These are phyloP conservation scores for Setipinna tenuifilis DNA, from an alignment of 2,797 vertebrate species.

Conservation along the genomic window DNA sequence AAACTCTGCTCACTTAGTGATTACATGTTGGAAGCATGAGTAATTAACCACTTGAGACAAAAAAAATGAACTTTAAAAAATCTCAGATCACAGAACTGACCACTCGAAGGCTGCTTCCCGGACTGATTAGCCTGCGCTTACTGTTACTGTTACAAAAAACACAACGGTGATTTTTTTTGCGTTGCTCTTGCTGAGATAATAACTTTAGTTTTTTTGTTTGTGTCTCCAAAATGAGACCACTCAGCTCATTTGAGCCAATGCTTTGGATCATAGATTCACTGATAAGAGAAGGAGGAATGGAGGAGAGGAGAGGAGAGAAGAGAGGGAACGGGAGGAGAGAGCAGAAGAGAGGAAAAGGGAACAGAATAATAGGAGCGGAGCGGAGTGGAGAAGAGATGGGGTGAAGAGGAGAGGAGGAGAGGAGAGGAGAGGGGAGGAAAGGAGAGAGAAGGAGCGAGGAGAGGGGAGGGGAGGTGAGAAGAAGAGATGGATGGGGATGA, in stretches of 20 bases:
- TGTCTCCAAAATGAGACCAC: not conserved
- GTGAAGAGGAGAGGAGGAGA: too few relatives aligned
- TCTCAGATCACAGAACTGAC: not conserved
- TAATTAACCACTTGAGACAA: not conserved
- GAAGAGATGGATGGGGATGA: not conserved
- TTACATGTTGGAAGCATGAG: not conserved
- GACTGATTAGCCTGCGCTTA: not conserved
- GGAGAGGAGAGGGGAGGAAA: not conserved
- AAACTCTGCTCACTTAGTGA: not conserved
- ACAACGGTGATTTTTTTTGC: not conserved
- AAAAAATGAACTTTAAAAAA: not conserved
- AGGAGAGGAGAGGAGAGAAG: not conserved
- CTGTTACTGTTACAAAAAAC: not conserved
- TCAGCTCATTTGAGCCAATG: not conserved
- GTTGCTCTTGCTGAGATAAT: not conserved
- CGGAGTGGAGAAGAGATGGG: too few relatives aligned
- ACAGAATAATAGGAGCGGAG: not conserved
- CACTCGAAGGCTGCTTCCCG: not conserved
- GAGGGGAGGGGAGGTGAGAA: not conserved
- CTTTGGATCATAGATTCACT: not conserved
- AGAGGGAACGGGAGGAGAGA: too few relatives aligned
- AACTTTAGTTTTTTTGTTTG: not conserved
- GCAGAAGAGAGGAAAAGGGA: not conserved
- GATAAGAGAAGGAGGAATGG: too few relatives aligned
- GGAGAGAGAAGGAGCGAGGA: not conserved